Evolutionary conservation across 2,797 vertebrate species (phyloP).

Genomic region (Brachyrhaphis roseni): DNA sequence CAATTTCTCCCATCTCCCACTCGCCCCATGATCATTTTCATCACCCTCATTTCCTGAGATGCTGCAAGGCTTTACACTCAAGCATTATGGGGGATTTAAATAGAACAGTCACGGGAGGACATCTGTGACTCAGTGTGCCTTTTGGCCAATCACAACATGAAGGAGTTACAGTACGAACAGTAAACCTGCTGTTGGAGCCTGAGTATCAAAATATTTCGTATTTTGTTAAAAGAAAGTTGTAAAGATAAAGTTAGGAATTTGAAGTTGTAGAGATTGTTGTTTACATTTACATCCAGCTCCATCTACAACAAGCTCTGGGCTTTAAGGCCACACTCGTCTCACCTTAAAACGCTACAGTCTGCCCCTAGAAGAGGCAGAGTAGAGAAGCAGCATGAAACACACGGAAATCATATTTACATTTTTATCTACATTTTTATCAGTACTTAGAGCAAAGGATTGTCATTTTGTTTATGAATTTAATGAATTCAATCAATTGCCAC

Average conservation of each 20-base stretch:
- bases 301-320: too few relatives aligned
- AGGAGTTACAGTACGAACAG: conserved; percentile 43
- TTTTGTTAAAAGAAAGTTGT: not conserved
- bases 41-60: conserved; percentile 46
- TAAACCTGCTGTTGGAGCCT: conserved; percentile 10
- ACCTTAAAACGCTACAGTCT: too few relatives aligned
- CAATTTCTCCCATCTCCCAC: conserved; percentile 24
- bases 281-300: not conserved
- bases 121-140: conserved; percentile 56
- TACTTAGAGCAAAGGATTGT: not conserved
- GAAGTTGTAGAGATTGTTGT: not conserved
- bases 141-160: conserved; percentile 26
- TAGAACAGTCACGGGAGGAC: conserved; percentile 51
- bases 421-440: too few relatives aligned
- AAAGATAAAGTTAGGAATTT: not conserved
- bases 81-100: conserved; percentile 50
- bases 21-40: conserved; percentile 30
- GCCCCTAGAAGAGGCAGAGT: not conserved
- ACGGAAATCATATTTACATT: not conserved
- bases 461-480: conserved; percentile 33
- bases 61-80: conserved; percentile 49
- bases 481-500: conserved; percentile 45
- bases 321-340: too few relatives aligned
- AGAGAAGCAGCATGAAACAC: not conserved
- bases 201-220: not conserved